Percentiles rank a stretch among this genome's conserved stretches.
Evolutionary conservation across 2,888 invertebrate species (phyloP).

Genomic region (Sesamia inferens): DNA sequence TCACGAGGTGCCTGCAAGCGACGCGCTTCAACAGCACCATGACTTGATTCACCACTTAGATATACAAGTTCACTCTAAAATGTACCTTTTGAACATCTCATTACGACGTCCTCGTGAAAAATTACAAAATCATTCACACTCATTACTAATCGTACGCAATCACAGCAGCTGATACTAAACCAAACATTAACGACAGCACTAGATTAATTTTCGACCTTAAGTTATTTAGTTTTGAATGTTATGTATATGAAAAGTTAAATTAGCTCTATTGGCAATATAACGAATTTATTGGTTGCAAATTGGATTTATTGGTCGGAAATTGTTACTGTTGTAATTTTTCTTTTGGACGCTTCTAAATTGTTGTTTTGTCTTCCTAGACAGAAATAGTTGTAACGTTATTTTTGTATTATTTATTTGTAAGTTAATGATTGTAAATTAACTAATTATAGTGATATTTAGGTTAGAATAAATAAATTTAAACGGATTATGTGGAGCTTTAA

Average conservation of each 20-base stretch:
- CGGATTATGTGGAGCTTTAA: conserved; percentile 28
- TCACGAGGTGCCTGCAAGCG: conserved; percentile 85
- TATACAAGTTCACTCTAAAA: conserved; percentile 68
- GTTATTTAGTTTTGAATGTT: conserved; percentile 57
- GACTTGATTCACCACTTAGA: conserved; percentile 79
- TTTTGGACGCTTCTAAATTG: conserved; percentile 80
- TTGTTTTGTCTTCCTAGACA: conserved; percentile 81
- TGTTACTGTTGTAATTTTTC: conserved; percentile 73
- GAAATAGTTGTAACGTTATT: conserved; percentile 85
- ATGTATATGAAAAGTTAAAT: conserved; percentile 63
- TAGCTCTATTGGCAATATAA: conserved; percentile 60
- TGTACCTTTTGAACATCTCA: conserved; percentile 81
- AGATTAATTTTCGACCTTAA: conserved; percentile 56
- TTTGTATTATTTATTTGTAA: conserved; percentile 89
- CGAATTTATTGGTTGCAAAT: conserved; percentile 73
- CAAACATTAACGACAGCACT: conserved; percentile 68
- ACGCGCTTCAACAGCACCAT: conserved; percentile 83
- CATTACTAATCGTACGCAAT: conserved; percentile 62
- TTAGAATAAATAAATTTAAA: conserved; percentile 76
- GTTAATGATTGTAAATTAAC: conserved; percentile 89
- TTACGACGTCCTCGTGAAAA: conserved; percentile 75
- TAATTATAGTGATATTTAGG: conserved; percentile 85
- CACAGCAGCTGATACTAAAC: conserved; percentile 74
- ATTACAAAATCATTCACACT: conserved; percentile 68
- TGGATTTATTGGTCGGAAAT: conserved; percentile 72